Evolutionary conservation across 1,140 invertebrate species (phyloP).

Genomic region (Aphis craccivora): DNA sequence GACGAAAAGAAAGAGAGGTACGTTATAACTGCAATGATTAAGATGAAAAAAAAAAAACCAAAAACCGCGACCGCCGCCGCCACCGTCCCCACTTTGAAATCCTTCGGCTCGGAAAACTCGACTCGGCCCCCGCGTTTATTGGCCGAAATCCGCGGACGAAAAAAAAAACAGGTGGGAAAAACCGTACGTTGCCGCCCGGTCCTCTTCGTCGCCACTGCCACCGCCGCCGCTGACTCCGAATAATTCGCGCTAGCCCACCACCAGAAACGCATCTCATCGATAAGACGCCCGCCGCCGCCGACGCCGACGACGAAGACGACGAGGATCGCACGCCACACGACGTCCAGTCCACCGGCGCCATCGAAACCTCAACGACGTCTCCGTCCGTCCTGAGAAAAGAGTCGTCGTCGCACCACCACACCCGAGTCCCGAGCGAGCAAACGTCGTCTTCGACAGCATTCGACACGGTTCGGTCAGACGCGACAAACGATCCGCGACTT

Average conservation of each 20-base stretch:
- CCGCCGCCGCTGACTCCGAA: background rate
- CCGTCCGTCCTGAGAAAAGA: background rate
- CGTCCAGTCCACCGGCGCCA: constrained; percentile 43
- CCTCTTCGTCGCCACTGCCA: background rate
- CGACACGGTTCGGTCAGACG: background rate
- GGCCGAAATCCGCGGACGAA: constrained; percentile 43
- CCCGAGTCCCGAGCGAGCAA: background rate
- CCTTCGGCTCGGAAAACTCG: background rate
- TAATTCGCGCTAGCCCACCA: background rate
- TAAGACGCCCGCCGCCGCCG: background rate
- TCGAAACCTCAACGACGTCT: constrained; percentile 29
- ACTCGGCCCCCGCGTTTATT: constrained; percentile 44
- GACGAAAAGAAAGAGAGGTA: background rate
- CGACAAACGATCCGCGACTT: background rate
- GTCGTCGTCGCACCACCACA: background rate
- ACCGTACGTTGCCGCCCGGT: background rate
- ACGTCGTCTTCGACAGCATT: background rate
- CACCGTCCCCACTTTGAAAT: background rate
- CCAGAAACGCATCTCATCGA: background rate
- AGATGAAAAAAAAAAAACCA: background rate
- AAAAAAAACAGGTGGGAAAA: constrained; percentile 36
- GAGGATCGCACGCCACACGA: background rate
- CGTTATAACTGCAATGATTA: background rate
- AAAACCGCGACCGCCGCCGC: no score
- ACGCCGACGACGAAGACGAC: background rate